Conservation (phyloP, 2,113 vertebrate species). For the Ramphastos sulfuratus region DNA sequence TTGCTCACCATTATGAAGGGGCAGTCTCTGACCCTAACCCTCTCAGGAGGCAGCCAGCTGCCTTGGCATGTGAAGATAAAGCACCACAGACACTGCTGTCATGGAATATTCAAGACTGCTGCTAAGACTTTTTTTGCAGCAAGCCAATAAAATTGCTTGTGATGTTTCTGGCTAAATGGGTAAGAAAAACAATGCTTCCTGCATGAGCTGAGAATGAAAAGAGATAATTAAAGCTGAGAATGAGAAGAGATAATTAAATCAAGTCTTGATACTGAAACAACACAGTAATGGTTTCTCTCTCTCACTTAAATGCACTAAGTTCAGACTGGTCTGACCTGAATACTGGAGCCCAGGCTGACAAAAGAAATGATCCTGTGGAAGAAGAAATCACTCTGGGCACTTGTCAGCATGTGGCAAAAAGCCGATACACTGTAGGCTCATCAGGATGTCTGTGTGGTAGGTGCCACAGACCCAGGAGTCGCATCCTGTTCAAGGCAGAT, state of each 20-base stretch:
- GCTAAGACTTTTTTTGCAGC: neutral
- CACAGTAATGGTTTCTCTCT: neutral
- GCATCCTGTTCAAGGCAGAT: neutral
- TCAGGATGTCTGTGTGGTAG: neutral
- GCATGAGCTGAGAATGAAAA: constrained; percentile 18
- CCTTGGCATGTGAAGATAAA: neutral
- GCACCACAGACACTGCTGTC: neutral
- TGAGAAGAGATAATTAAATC: constrained; percentile 32
- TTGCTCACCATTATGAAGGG: neutral
- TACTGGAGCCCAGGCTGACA: neutral
- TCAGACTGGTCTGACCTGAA: neutral
- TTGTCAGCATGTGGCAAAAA: neutral
- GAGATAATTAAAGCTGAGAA: neutral
- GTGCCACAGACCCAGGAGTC: neutral
- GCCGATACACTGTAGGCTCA: neutral
- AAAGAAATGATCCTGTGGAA: neutral
- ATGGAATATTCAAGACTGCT: neutral
- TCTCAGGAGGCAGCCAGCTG: neutral
- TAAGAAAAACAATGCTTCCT: constrained; percentile 12
- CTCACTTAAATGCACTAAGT: neutral
- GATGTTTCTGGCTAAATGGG: neutral
- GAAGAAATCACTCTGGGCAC: neutral
- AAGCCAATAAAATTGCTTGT: neutral
- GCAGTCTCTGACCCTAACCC: neutral
- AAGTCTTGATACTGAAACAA: neutral